Evolutionary conservation across 2,888 invertebrate species (phyloP).

Genomic region (Catotricha subobsoleta): DNA sequence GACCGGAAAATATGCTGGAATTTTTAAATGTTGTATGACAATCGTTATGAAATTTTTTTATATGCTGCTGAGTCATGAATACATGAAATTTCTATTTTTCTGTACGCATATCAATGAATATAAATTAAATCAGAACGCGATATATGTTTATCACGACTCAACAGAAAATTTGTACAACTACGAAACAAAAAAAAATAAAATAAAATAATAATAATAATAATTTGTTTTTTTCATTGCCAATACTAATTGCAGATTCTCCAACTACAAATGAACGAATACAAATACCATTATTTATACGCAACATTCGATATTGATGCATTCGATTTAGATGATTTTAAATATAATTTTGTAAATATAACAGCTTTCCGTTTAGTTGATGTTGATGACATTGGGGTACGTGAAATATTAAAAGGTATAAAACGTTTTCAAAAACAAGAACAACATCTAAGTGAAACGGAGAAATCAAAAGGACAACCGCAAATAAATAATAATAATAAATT

Average conservation of each 20-base stretch:
- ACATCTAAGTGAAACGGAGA: neutral
- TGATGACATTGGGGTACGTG: constrained; percentile 56
- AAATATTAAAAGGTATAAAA: constrained; percentile 15
- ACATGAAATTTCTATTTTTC: too few species aligned
- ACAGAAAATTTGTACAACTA: neutral
- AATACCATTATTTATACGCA: constrained; percentile 54
- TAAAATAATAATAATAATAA: constrained; percentile 10
- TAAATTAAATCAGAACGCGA: too few species aligned
- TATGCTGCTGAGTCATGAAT: too few species aligned
- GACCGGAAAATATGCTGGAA: constrained; percentile 48
- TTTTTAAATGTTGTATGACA: constrained; percentile 61
- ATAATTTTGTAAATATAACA: constrained; percentile 90
- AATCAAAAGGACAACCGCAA: neutral
- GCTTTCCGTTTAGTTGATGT: constrained; percentile 81
- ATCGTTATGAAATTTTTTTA: too few species aligned
- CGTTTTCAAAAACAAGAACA: neutral
- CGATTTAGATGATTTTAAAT: constrained; percentile 82
- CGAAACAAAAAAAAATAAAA: neutral
- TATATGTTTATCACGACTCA: neutral
- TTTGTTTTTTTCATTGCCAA: neutral
- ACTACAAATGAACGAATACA: constrained; percentile 70
- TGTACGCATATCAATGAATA: too few species aligned
- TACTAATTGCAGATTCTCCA: constrained; percentile 42
- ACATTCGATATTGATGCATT: constrained; percentile 41
- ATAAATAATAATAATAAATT: neutral